Evolutionary conservation across 2,797 vertebrate species (phyloP), one percentile per base, ranked within the genome.

Genomic region (Hyperoplus immaculatus): DNA sequence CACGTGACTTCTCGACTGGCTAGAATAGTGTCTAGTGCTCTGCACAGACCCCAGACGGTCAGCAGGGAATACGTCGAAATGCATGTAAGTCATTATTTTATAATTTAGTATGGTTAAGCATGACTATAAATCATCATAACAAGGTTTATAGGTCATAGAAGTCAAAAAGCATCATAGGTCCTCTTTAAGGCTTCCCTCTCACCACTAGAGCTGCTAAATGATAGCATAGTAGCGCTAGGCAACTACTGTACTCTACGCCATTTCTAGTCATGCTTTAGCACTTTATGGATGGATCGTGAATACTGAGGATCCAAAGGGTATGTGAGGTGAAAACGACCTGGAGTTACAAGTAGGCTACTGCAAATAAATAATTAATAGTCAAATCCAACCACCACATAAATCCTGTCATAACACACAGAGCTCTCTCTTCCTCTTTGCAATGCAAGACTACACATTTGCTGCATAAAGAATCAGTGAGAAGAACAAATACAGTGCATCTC

Each of bases 181-280:
- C 21, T 21, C 21, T 21, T 21, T 21, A 85, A 87, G 62, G 72
- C 50, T 80, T 83, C 65, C 61, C 61, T 73, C 75, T 70, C 41
- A 55, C 60, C 78, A 66, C 60, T 73, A 85, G 53, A 87, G 72
- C 73, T 56, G 77, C 70, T 76, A 60, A 67, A 62, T 58, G 29
- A 47, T 50, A 51, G 60, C 39, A 49, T 61, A 66, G 62, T 6
- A 47, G 41, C 43, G 82, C 54, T 73, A 75, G 43, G 38, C 43
- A 50, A 39, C 3, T 6, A 29, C 29, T 29, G 29, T 29, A 29
- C 29, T 29, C 29, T 29, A 29, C 29, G 3, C 16, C 21, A 50
- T 18, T 62, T 16, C 43, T 21, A 16, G 42, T 51, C 51, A 66
- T 16, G 42, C 45, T 69, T 68, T 46, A 38, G 47, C 60, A 39